Conservation (phyloP, 2,797 vertebrate genomes). For the Chloroceryle inda region DNA sequence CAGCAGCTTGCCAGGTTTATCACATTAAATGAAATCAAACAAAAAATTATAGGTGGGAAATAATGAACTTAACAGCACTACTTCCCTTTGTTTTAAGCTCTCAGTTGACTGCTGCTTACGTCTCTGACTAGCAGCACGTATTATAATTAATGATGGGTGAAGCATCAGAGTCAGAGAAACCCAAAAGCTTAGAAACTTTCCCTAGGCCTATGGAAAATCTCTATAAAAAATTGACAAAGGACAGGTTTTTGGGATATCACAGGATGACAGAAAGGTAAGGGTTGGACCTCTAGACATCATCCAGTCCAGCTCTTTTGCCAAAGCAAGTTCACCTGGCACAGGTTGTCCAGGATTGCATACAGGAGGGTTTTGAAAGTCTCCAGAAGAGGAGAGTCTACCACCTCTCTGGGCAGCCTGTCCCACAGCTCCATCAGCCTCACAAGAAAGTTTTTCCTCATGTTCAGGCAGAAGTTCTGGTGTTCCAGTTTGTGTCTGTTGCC, state of each 20-base stretch:
- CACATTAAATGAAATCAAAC: constrained; percentile 67
- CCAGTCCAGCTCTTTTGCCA: no score
- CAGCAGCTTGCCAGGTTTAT: constrained; percentile 51
- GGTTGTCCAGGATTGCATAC: no score
- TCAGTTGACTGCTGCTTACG: neutral
- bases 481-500: no score
- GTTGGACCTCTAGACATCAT: no score
- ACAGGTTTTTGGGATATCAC: neutral
- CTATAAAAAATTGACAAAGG: neutral
- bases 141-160: neutral
- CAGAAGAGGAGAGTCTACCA: no score
- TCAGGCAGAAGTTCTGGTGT: no score
- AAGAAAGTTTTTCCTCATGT: no score
- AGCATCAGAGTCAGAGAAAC: neutral
- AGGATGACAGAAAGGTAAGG: no score
- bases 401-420: no score
- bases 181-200: neutral
- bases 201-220: neutral
- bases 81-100: constrained; percentile 38
- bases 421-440: no score
- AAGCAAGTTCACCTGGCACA: no score
- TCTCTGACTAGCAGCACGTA: neutral
- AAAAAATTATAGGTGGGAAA: constrained; percentile 27
- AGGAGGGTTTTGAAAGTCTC: no score
- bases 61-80: constrained; percentile 3